Base-by-base conservation (phyloP, 2,113 vertebrate genomes). In the Eretmochelys imbricata region DNA sequence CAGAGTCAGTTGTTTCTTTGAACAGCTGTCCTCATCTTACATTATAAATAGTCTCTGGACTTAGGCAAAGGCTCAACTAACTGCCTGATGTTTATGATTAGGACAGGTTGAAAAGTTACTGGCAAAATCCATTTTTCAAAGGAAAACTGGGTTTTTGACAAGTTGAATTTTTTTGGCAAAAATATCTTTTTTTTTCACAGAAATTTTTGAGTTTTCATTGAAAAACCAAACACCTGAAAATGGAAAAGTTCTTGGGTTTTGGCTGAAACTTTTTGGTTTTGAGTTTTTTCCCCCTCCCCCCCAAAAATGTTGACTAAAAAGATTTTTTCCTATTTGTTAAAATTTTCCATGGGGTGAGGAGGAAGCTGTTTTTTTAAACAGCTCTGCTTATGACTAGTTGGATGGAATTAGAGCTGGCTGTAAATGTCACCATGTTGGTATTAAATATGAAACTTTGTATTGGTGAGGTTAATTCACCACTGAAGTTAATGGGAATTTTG, bases 181-280 rank as follows among this genome's bases (percentile, higher is more conserved):
- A n/a, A n/a, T 10, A 31, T 57, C 22, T 46, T 17, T 16, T 17
- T 16, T 81, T 80, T 13, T 31, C 82, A 55, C 51, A 75, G 69
- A n/a, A 54, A 88, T 12, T 53, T 80, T 85, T 2, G 20, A 5
- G 10, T 2, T 81, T 72, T 42, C 8, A 1, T 6, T 6, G 24
- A 81, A 51, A 0, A 12, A 19, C n/a, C 17, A 12, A 17, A 17
- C 27, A 17, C 22, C 31, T 2, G 0, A 1, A 0, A 0, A 1
- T 29, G 0, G 0, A 13, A 24, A 13, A 27, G 38, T 27, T 10
- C 50, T 0, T 0, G 24, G 80, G 19, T 83, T 85, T 84, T 88
- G 94, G 29, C 19, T 2, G 75, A 42, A 4, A 46, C 10, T 42
- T 46, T 13, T 42, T 24, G 79, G 46, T 6, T 79, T 88, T 91